These are phyloP conservation scores for Oxyruncus cristatus DNA, from an alignment of 2,113 vertebrate species.

Conservation along the genomic window DNA sequence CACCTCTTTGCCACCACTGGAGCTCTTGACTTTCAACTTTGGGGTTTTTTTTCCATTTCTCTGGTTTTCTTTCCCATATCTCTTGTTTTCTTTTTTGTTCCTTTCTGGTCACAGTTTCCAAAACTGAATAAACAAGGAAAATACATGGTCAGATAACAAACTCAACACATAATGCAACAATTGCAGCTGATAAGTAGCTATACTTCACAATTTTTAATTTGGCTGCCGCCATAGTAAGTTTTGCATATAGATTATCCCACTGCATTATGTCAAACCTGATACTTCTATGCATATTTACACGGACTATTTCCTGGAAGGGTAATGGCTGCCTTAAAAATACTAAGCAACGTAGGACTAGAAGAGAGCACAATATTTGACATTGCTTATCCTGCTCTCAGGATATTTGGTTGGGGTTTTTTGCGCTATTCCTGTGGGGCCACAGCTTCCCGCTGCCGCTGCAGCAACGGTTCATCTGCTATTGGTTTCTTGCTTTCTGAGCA, in stretches of 20 bases:
- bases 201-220: not conserved
- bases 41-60: not conserved
- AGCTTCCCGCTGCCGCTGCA: not conserved
- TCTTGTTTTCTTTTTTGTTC: not conserved
- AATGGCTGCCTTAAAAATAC: not conserved
- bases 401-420: not conserved
- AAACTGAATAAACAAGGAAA: not conserved
- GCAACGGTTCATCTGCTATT: slow-evolving; percentile 17
- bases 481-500: slow-evolving; percentile 24
- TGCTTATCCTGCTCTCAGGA: not conserved
- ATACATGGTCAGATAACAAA: not conserved
- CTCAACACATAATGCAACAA: not conserved
- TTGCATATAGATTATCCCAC: not conserved
- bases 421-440: not conserved
- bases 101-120: not conserved
- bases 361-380: not conserved
- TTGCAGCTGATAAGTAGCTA: not conserved
- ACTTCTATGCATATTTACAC: not conserved
- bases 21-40: not conserved
- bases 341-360: not conserved
- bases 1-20: not conserved
- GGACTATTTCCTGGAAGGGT: not conserved
- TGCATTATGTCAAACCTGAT: not conserved
- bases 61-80: not conserved
- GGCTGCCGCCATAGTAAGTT: not conserved